A percentile compares a stretch with the other conserved stretches of the same genome.
Evolutionary conservation across 2,797 vertebrate species (phyloP).

Genomic region (Pseudochaenichthys georgianus): DNA sequence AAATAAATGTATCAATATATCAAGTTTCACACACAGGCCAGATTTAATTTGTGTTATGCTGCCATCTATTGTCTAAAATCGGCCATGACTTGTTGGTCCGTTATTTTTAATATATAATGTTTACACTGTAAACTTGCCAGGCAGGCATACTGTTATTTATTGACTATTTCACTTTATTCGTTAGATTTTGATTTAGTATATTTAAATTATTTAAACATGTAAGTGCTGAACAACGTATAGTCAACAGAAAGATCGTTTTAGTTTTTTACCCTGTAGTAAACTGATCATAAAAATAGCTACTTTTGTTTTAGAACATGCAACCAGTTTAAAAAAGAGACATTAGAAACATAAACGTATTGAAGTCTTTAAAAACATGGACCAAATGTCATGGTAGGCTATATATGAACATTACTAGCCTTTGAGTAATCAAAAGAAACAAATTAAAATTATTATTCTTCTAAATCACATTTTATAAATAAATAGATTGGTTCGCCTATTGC

Average conservation of each 20-base stretch:
- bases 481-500: too few relatives aligned
- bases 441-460: background rate
- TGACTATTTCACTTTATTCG: too few relatives aligned
- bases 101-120: background rate
- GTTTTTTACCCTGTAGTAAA: too few relatives aligned
- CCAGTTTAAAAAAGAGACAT: background rate
- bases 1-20: background rate
- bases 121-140: background rate
- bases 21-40: background rate
- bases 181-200: background rate
- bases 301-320: too few relatives aligned
- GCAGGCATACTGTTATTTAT: background rate
- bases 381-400: background rate
- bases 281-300: too few relatives aligned
- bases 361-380: too few relatives aligned
- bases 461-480: too few relatives aligned
- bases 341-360: background rate
- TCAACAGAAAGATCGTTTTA: too few relatives aligned
- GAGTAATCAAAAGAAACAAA: background rate
- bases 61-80: conserved; percentile 62
- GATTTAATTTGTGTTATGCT: conserved; percentile 41
- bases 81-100: background rate
- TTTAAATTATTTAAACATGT: too few relatives aligned
- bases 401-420: background rate
- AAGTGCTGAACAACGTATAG: too few relatives aligned